phyloP scores from a whole-genome alignment of 1,140 invertebrate species.

The Pemphigus obesinymphae region DNA sequence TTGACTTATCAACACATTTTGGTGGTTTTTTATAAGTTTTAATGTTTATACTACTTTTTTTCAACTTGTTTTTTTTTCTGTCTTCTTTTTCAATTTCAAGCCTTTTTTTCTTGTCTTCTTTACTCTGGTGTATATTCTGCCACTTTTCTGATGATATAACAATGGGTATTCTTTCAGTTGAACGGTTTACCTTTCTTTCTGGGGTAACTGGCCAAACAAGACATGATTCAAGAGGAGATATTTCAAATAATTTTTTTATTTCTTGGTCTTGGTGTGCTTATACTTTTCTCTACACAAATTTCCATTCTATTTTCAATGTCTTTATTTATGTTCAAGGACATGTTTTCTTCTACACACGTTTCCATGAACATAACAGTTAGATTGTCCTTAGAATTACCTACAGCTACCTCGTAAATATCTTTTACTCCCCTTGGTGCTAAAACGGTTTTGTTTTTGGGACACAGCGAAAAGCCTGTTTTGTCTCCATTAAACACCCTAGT shows the following conservation, averaged over 20 bases:
- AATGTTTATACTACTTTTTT: too few species aligned
- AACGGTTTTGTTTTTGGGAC: slow-evolving; percentile 48
- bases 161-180: background rate
- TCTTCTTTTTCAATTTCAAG: background rate
- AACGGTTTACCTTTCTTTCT: background rate
- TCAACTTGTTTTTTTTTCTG: background rate
- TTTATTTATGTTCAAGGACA: background rate
- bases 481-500: slow-evolving; percentile 47
- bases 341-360: background rate
- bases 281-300: background rate
- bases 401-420: slow-evolving; percentile 47
- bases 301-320: background rate
- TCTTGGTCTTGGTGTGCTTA: background rate
- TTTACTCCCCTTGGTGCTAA: slow-evolving; percentile 47
- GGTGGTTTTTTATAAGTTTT: too few species aligned
- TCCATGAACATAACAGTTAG: slow-evolving; percentile 48
- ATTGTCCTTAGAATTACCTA: slow-evolving; percentile 50
- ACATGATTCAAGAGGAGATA: background rate
- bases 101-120: background rate
- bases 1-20: background rate
- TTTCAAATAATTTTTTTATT: background rate
- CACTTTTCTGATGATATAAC: background rate
- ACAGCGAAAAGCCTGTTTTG: slow-evolving; percentile 50
- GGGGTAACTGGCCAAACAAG: background rate
- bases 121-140: background rate